These are phyloP conservation scores for Smittia aterrima DNA, from an alignment of 2,888 invertebrate genomes.

Conservation along the genomic window DNA sequence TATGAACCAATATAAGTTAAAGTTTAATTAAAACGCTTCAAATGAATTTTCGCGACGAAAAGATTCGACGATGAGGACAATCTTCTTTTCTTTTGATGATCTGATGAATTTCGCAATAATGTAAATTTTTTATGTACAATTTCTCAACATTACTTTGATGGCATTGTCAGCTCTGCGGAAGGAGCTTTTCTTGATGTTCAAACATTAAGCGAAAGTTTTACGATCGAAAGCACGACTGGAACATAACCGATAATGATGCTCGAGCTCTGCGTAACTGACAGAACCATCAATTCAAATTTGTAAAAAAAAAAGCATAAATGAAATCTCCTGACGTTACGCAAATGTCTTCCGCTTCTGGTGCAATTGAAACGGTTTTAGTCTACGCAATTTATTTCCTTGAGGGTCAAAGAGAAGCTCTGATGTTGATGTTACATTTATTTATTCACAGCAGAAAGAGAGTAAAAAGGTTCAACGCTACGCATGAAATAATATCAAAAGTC, in stretches of 20 bases:
- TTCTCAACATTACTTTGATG: too few relatives aligned
- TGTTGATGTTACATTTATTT: background rate
- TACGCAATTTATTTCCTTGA: background rate
- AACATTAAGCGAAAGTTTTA: background rate
- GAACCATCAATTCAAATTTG: background rate
- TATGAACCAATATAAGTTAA: too few relatives aligned
- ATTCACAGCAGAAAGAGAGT: background rate
- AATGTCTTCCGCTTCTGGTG: background rate
- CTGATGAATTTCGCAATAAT: too few relatives aligned
- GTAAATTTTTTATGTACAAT: too few relatives aligned
- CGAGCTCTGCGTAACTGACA: background rate
- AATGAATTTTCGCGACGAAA: too few relatives aligned
- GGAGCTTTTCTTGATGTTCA: too few relatives aligned
- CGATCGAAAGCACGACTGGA: background rate
- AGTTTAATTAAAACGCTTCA: too few relatives aligned
- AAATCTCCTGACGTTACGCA: background rate
- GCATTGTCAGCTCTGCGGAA: too few relatives aligned
- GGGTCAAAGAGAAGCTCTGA: background rate
- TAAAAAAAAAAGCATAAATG: constrained; percentile 10
- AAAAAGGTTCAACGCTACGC: background rate
- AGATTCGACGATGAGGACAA: too few relatives aligned
- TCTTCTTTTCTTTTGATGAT: too few relatives aligned
- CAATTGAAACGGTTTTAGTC: background rate
- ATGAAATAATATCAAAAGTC: background rate
- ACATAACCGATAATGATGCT: background rate